Conservation (phyloP, 2,113 vertebrate genomes). For the Aplodontia rufa region DNA sequence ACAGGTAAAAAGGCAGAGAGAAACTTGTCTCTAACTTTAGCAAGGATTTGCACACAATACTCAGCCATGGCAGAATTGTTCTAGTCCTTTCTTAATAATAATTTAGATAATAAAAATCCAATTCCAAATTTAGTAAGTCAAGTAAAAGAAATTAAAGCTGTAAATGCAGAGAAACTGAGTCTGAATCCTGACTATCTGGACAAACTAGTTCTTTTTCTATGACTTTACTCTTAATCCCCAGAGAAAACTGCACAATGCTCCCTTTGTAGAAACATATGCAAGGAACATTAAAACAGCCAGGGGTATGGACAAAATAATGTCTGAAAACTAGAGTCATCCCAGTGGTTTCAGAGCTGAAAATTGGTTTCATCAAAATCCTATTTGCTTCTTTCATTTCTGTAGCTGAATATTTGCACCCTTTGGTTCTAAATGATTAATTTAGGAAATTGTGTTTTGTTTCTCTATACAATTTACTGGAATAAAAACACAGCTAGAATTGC, state of each 20-base stretch:
- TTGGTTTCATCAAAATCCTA: conserved; percentile 57
- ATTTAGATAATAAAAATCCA: conserved; percentile 29
- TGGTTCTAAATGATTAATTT: conserved; percentile 72
- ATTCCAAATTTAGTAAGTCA: conserved; percentile 32
- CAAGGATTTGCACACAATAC: background rate
- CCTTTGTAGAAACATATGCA: conserved; percentile 38
- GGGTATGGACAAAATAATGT: conserved; percentile 20
- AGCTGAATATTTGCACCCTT: conserved; percentile 41
- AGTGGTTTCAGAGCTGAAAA: conserved; percentile 56
- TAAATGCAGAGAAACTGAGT: background rate
- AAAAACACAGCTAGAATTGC: conserved; percentile 30
- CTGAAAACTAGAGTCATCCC: conserved; percentile 7
- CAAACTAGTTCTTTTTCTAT: background rate
- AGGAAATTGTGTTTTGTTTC: conserved; percentile 62
- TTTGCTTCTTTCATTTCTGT: conserved; percentile 55
- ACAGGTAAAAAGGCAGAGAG: background rate
- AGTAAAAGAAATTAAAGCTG: background rate
- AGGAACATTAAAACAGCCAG: conserved; percentile 25
- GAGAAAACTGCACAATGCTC: background rate
- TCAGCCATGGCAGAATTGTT: background rate
- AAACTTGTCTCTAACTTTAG: background rate
- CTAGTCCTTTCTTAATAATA: conserved; percentile 13
- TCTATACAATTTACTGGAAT: conserved; percentile 26
- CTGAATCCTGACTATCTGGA: background rate
- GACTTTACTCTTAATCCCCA: background rate